These are phyloP conservation scores for Norana najaformis DNA, from an alignment of 2,888 invertebrate genomes.

Conservation along the genomic window DNA sequence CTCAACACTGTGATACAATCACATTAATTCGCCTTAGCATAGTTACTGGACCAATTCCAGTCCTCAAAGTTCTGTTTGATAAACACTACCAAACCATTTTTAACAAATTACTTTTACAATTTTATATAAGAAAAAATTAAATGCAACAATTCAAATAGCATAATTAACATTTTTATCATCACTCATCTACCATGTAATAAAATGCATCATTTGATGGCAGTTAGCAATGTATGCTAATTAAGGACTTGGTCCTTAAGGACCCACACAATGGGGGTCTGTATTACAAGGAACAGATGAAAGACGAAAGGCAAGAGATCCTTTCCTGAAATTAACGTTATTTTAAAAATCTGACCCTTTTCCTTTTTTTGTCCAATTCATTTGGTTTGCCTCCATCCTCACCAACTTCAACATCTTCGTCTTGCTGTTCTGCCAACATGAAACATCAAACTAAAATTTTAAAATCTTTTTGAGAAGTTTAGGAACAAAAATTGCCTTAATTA, in stretches of 20 bases:
- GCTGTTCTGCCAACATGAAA: slow-evolving; percentile 31
- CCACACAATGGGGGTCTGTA: too few species aligned
- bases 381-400: slow-evolving; percentile 49
- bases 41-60: too few species aligned
- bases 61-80: too few species aligned
- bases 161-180: not conserved
- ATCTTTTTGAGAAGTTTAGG: not conserved
- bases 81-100: too few species aligned
- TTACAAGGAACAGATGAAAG: too few species aligned
- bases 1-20: too few species aligned
- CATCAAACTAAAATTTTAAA: slow-evolving; percentile 28
- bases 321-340: not conserved
- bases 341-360: slow-evolving; percentile 29
- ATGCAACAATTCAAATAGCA: not conserved
- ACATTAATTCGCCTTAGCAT: too few species aligned
- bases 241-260: too few species aligned
- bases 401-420: slow-evolving; percentile 43
- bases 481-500: too few species aligned
- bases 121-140: too few species aligned
- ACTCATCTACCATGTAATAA: not conserved
- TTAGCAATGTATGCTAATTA: too few species aligned
- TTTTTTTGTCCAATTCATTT: slow-evolving; percentile 48
- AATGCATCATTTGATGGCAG: not conserved
- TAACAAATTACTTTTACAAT: too few species aligned
- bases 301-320: not conserved